Base-by-base conservation (phyloP, 2,113 vertebrate genomes). In the Tragelaphus strepsiceros region DNA sequence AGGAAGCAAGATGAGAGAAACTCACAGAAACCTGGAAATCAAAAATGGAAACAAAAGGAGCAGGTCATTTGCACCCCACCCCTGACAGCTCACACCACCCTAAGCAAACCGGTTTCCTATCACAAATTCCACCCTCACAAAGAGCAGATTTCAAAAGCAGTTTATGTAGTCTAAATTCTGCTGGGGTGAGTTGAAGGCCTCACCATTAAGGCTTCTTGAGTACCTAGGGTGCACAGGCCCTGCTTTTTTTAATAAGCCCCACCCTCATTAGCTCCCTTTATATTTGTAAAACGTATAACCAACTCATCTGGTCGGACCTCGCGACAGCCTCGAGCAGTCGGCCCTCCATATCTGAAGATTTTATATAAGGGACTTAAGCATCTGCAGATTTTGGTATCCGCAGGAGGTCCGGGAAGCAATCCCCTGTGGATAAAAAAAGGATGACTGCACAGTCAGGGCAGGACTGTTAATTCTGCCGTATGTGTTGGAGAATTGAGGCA, bases 1-100 rank as follows among this genome's bases (percentile, higher is more conserved):
- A 98, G 98, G 98, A 98, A 98, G 96, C 64, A 67, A 97, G 97
- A 97, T 97, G 95, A 91, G 96, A 97, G 96, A 97, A 93, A 82
- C 62, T 87, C 98, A 97, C 39, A 94, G 95, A 98, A 97, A 95
- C 80, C 95, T 97, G 97, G 95, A 95, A 98, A 90, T 97, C n/a
- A 88, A 84, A 98, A 71, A 53, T 97, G 97, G 96, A 97, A 98
- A 98, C 97, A 97, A 97, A 98, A 94, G 78, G 83, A 96, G 95
- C 78, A 82, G 95, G 83, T 88, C 78, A n/a, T 94, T 15, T 35
- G 56, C 9, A 17, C 58, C 53, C 49, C 91, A 62, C 97, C 96
- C 97, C 16, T 82, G 51, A 11, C 12, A 59, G 54, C 67, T 67
- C 49, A 59, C 39, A n/a, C 62, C 71, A 61, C 83, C 32, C 80